Conservation (phyloP, 37 sponge, comb jelly and placozoan genomes). For the Dysidea cf. avara region DNA sequence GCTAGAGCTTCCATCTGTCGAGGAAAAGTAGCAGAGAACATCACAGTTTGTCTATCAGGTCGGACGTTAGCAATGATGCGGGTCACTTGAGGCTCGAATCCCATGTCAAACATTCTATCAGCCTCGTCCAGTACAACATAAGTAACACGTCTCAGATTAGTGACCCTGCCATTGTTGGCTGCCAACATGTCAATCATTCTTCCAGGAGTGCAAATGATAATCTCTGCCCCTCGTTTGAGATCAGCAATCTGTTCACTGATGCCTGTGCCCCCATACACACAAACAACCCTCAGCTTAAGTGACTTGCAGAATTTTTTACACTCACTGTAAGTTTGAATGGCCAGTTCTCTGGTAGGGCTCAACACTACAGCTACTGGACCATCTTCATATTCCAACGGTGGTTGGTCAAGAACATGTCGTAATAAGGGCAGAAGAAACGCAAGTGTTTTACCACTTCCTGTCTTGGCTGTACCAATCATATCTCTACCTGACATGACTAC, state of each 20-base stretch:
- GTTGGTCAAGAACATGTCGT: conserved; percentile 92
- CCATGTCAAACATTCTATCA: conserved; percentile 99
- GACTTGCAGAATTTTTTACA: conserved; percentile 87
- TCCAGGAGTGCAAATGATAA: conserved; percentile 98
- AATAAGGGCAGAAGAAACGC: conserved; percentile 96
- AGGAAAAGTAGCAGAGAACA: conserved; percentile 99
- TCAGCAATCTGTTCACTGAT: conserved; percentile 99
- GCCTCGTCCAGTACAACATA: conserved; percentile 98
- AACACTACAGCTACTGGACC: conserved; percentile 92
- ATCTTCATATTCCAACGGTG: conserved; percentile 77
- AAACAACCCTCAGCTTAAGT: conserved; percentile 75
- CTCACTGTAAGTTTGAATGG: conserved; percentile 93
- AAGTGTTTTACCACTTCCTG: conserved; percentile 98
- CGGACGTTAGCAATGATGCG: conserved; percentile 80
- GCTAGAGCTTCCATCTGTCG: conserved; percentile 98
- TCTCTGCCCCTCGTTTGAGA: conserved; percentile 93
- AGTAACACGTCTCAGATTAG: conserved; percentile 88
- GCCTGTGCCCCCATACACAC: conserved; percentile 98
- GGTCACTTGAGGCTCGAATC: conserved; percentile 98
- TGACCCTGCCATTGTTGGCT: conserved; percentile 94
- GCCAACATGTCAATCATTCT: conserved; percentile 99
- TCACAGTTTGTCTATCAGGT: conserved; percentile 96
- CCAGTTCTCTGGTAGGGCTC: conserved; percentile 94
- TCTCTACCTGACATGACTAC: conserved; percentile 96
- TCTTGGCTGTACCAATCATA: conserved; percentile 94